These are phyloP conservation scores for Hafferia zeledoni DNA, from an alignment of 2,797 vertebrate species.

Conservation along the genomic window DNA sequence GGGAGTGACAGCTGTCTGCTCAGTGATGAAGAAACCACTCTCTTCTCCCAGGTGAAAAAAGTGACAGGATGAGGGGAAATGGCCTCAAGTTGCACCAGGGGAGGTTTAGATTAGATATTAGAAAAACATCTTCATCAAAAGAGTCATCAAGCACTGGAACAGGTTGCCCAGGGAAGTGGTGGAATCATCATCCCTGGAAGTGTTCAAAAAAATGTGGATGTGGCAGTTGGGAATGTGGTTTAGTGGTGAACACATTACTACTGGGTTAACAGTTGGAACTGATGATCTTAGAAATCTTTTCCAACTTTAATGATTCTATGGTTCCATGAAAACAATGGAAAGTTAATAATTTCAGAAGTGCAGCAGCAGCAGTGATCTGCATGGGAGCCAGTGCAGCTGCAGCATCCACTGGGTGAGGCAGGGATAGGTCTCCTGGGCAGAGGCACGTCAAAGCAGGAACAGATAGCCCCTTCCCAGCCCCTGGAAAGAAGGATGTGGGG, in stretches of 20 bases:
- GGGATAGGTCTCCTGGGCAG: neutral
- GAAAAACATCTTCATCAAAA: neutral
- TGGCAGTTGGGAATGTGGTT: neutral
- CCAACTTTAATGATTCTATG: neutral
- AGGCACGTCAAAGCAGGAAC: rapidly evolving
- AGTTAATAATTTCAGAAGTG: neutral
- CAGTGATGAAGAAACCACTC: neutral
- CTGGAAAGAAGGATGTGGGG: neutral
- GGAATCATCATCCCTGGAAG: neutral
- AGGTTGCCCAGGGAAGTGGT: neutral
- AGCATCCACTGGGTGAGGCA: rapidly evolving
- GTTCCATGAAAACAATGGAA: neutral
- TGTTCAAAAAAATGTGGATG: neutral
- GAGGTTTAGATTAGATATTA: neutral
- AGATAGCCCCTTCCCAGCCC: neutral
- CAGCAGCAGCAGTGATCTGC: neutral
- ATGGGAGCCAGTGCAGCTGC: neutral
- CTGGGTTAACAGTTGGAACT: neutral
- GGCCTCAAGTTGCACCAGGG: neutral
- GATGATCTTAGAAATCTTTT: neutral
- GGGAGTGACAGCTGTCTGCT: neutral
- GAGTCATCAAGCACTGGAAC: neutral
- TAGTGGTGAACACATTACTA: neutral
- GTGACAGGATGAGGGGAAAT: neutral
- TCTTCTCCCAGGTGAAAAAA: neutral